Evolutionary conservation across 2,797 vertebrate species (phyloP), one percentile per base, ranked within the genome.

Genomic region (Gymnopithys bicolor): DNA sequence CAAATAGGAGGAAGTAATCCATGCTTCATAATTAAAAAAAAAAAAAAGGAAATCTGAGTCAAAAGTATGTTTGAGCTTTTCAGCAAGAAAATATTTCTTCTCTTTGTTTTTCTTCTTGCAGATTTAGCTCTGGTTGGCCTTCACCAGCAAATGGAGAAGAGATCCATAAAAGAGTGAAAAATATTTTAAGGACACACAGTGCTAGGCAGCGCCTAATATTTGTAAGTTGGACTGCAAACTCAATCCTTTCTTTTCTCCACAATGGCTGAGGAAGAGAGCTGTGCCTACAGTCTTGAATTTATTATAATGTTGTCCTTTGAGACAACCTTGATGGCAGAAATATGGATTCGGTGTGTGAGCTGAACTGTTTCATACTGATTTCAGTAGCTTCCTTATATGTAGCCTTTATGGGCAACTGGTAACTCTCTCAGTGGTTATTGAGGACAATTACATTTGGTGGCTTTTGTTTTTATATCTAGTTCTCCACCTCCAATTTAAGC

Each of bases 161-260:
- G 97, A 99, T 99, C 96, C 99, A 99, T 96, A 97, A 97, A 49
- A 95, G 99, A 92, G 98, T 99, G 91, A 98, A 98, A 98, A 99
- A 97, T 94, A 98, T 99, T 95, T 98, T 99, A 90, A 98, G 97
- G 97, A 98, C 98, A 28, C 98, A 99, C 96, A 97, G 98, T 93
- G 94, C 98, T 74, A 98, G 96, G 88, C 96, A 96, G 95, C 97
- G 90, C 88, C 97, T 98, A 15, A 48, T 77, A 7, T 95, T 98
- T 97, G 98, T 98, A 95, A 97, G 96, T 97, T 88, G 89, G 58
- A 87, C 13, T 76, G 64, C 67, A 84, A n/a, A 76, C n/a, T 67
- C 66, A 87, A 51, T 75, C 19, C n/a, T 94, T 75, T 67, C 23
- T 66, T 51, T 89, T 77, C 25, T 71, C 48, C 23, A 35, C 49